A percentile compares a stretch with the other conserved stretches of the same genome.
These are phyloP conservation scores for Plebejus anna DNA, from an alignment of 2,888 invertebrate species.

Conservation along the genomic window DNA sequence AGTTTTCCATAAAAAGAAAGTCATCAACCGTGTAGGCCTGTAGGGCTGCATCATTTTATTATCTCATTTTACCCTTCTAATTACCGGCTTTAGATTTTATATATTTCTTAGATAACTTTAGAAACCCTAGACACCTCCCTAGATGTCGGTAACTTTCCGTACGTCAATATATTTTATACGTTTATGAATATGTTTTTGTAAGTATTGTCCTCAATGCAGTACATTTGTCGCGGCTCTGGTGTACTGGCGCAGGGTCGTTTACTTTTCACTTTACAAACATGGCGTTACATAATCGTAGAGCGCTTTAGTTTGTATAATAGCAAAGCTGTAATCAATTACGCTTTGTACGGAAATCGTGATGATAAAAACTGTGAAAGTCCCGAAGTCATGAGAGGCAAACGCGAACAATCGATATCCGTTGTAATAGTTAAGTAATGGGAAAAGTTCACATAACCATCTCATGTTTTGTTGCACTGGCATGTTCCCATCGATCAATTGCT, in stretches of 20 bases:
- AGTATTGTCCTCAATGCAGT: not conserved
- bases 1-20: constrained; percentile 6
- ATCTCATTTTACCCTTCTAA: not conserved
- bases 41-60: not conserved
- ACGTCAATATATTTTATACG: not conserved
- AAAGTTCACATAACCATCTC: constrained; percentile 57
- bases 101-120: not conserved
- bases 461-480: constrained; percentile 51
- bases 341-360: constrained; percentile 41
- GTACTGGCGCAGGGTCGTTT: constrained; percentile 34
- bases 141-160: not conserved
- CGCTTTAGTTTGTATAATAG: constrained; percentile 23
- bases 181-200: constrained; percentile 10
- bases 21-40: not conserved
- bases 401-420: constrained; percentile 69
- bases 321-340: constrained; percentile 22
- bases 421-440: constrained; percentile 69
- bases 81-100: not conserved
- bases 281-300: constrained; percentile 19
- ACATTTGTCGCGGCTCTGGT: not conserved
- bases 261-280: constrained; percentile 34
- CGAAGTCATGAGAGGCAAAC: constrained; percentile 50
- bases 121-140: not conserved
- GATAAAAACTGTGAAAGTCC: constrained; percentile 61
- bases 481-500: constrained; percentile 60